These are phyloP conservation scores for Hirudinaria manillensis DNA, from an alignment of 2,888 invertebrate genomes.

Conservation along the genomic window DNA sequence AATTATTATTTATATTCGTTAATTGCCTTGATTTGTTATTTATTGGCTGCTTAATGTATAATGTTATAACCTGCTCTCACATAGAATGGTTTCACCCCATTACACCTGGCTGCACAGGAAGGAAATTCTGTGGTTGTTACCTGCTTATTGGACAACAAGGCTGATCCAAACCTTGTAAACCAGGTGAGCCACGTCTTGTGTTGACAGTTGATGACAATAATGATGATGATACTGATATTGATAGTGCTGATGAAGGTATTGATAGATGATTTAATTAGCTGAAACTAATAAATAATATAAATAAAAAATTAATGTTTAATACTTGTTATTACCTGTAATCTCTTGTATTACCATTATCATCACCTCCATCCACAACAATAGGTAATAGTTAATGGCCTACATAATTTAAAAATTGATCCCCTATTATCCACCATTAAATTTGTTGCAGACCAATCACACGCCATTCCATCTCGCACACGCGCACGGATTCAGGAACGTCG, in stretches of 20 bases:
- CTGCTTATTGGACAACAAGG: conserved; percentile 2
- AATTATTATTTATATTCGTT: not conserved
- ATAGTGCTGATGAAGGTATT: too few relatives aligned
- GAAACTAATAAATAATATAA: not conserved
- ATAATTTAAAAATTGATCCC: too few relatives aligned
- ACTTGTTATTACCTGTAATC: too few relatives aligned
- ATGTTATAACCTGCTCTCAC: not conserved
- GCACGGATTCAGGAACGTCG: not conserved
- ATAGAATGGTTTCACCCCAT: conserved; percentile 17
- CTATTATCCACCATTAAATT: too few relatives aligned
- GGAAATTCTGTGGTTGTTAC: not conserved
- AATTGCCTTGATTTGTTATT: too few relatives aligned
- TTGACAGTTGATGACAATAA: too few relatives aligned
- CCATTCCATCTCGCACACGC: conserved; percentile 2
- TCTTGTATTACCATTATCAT: too few relatives aligned
- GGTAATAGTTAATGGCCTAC: too few relatives aligned
- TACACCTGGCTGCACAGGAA: conserved; percentile 27
- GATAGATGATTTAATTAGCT: not conserved
- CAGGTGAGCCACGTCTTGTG: not conserved
- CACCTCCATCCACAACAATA: too few relatives aligned
- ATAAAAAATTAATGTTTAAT: not conserved
- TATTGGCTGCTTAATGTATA: not conserved
- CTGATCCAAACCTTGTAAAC: conserved; percentile 8
- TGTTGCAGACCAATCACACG: not conserved
- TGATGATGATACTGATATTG: too few relatives aligned